Evolutionary conservation across 2,888 invertebrate species (phyloP).

Genomic region (Bibio marci): DNA sequence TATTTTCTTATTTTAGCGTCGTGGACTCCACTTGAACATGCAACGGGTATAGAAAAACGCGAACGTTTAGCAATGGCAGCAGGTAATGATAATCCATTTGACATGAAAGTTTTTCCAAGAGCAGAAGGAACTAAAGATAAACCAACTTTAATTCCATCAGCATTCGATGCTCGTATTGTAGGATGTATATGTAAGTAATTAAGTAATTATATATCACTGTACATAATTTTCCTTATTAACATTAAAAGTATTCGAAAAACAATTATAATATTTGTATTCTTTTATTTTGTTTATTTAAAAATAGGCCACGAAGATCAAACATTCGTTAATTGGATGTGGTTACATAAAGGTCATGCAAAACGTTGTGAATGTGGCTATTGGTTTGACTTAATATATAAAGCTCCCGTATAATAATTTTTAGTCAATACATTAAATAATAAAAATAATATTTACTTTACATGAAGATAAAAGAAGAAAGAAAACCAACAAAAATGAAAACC

Average conservation of each 20-base stretch:
- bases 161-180: conserved; percentile 74
- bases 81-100: conserved; percentile 78
- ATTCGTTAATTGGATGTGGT: conserved; percentile 86
- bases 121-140: conserved; percentile 65
- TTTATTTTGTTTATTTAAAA: conserved; percentile 1
- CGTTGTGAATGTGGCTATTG: conserved; percentile 94
- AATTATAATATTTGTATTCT: conserved; percentile 1
- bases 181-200: conserved; percentile 73
- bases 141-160: conserved; percentile 83
- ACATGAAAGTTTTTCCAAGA: conserved; percentile 67
- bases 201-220: conserved; percentile 1
- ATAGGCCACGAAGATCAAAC: conserved; percentile 77
- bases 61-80: conserved; percentile 72
- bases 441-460: background rate
- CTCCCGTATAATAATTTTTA: conserved; percentile 38
- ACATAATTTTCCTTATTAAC: background rate
- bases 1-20: conserved; percentile 36
- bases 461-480: background rate
- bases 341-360: conserved; percentile 74
- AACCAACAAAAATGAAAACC: background rate
- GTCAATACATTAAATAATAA: background rate
- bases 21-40: conserved; percentile 81
- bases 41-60: conserved; percentile 82
- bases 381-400: conserved; percentile 79
- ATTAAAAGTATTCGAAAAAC: background rate